These are phyloP conservation scores for Scortum barcoo DNA, from an alignment of 2,113 vertebrate genomes.

Conservation along the genomic window DNA sequence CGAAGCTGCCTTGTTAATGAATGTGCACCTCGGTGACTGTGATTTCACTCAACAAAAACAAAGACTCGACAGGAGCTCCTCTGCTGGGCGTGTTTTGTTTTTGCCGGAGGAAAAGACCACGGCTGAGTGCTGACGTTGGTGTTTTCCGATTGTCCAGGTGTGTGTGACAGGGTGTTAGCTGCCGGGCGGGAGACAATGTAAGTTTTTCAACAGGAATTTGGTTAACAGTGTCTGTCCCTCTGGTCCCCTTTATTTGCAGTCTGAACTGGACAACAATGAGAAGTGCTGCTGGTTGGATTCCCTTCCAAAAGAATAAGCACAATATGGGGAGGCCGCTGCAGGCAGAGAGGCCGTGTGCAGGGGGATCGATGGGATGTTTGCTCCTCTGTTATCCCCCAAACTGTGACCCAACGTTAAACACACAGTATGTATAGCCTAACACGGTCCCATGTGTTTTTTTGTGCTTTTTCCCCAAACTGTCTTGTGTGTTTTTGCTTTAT, in stretches of 20 bases:
- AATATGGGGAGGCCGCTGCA: constrained; percentile 70
- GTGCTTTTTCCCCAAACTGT: not conserved
- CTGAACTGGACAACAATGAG: constrained; percentile 79
- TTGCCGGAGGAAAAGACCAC: constrained; percentile 15
- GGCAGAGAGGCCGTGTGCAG: constrained; percentile 63
- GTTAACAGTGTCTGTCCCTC: constrained; percentile 56
- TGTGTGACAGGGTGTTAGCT: constrained; percentile 36
- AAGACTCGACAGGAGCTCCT: not conserved
- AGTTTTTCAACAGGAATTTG: constrained; percentile 49
- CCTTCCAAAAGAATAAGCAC: constrained; percentile 81
- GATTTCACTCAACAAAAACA: not conserved
- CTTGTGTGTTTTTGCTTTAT: not conserved
- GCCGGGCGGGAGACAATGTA: constrained; percentile 60
- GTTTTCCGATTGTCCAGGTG: constrained; percentile 68
- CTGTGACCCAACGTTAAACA: constrained; percentile 5
- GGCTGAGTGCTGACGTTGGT: constrained; percentile 64
- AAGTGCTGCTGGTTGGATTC: constrained; percentile 84
- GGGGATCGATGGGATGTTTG: constrained; percentile 49
- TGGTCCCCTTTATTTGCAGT: constrained; percentile 69
- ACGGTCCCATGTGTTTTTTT: not conserved
- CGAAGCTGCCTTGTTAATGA: not conserved
- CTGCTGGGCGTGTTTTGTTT: not conserved
- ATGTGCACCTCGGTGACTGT: not conserved
- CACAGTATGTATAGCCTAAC: not conserved
- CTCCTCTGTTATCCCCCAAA: not conserved